These are phyloP conservation scores for Campylomormyrus numenius DNA, from an alignment of 2,113 vertebrate genomes.

Conservation along the genomic window DNA sequence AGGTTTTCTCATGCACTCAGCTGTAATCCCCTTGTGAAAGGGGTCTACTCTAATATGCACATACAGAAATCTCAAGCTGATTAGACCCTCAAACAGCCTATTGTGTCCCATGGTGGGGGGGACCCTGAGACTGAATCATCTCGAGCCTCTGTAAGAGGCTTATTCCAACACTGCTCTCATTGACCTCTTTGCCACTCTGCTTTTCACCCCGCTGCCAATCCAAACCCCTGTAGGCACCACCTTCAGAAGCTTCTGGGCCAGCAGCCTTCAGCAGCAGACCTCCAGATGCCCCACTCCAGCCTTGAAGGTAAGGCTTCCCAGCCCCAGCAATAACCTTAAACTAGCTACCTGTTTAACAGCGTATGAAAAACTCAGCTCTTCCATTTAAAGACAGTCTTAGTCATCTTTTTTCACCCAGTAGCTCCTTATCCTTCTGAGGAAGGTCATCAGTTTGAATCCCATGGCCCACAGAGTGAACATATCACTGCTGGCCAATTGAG, in stretches of 20 bases:
- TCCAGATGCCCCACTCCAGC: neutral
- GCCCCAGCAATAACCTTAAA: neutral
- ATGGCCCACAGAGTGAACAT: neutral
- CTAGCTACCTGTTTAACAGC: neutral
- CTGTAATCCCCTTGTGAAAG: neutral
- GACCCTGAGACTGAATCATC: constrained; percentile 18
- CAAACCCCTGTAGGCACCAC: constrained; percentile 47
- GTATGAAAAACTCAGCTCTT: neutral
- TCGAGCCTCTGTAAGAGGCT: constrained; percentile 39
- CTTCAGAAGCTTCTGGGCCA: constrained; percentile 40
- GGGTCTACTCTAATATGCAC: neutral
- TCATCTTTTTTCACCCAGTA: neutral
- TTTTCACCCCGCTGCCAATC: neutral
- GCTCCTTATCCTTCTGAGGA: neutral
- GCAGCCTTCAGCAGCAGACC: neutral
- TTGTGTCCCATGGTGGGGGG: constrained; percentile 33
- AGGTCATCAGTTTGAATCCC: neutral
- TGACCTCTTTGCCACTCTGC: constrained; percentile 4
- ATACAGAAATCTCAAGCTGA: constrained; percentile 26
- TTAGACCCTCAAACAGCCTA: constrained; percentile 43
- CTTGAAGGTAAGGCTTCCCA: constrained; percentile 38
- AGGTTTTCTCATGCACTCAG: neutral
- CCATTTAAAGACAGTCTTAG: neutral
- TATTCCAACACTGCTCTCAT: constrained; percentile 34
- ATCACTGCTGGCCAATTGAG: neutral